Evolutionary conservation across 2,888 invertebrate species (phyloP).

Genomic region (Tuberolachnus salignus): DNA sequence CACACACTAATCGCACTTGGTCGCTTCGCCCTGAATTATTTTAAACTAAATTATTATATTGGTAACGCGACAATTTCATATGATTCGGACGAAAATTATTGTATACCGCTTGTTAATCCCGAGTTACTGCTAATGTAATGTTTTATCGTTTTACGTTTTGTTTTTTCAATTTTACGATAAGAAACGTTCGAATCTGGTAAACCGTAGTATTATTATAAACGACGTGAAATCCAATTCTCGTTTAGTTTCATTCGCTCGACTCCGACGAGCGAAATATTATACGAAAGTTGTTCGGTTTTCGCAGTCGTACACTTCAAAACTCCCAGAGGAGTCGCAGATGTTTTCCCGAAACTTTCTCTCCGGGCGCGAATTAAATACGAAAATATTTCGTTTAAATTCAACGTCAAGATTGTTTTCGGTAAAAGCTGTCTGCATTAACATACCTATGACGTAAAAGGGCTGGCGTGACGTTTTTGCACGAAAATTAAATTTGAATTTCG

Average conservation of each 20-base stretch:
- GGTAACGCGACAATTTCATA: too few relatives aligned
- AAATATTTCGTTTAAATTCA: slow-evolving; percentile 18
- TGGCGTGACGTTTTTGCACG: background rate
- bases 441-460: background rate
- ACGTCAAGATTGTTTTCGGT: background rate
- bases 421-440: slow-evolving; percentile 8
- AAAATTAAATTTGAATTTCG: background rate
- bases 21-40: too few relatives aligned
- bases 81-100: too few relatives aligned
- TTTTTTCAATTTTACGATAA: background rate
- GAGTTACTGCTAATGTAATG: too few relatives aligned
- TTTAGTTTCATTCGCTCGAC: background rate
- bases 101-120: too few relatives aligned
- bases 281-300: background rate
- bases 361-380: background rate
- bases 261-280: background rate
- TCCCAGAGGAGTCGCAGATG: slow-evolving; percentile 21
- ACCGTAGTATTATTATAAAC: slow-evolving; percentile 3
- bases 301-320: background rate
- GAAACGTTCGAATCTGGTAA: background rate
- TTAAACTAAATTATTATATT: too few relatives aligned
- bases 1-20: too few relatives aligned
- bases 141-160: too few relatives aligned
- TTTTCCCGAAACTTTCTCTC: slow-evolving; percentile 32
- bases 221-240: background rate